Evolutionary conservation across 64 coral and sea anemone species (phyloP), one percentile per base, ranked within the genome.

Genomic region (Trachythela sp.): DNA sequence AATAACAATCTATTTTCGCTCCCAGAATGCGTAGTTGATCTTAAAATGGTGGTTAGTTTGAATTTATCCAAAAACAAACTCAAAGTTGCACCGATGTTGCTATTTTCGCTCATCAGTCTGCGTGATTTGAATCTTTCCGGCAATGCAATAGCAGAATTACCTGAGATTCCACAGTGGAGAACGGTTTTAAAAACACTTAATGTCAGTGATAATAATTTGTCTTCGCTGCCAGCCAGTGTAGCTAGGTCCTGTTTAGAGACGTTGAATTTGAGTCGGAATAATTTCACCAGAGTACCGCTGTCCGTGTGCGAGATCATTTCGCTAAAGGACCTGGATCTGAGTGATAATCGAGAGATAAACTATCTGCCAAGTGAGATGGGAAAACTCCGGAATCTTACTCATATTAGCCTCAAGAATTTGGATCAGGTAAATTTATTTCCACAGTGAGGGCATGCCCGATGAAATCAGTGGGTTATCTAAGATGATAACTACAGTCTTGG

Each of bases 331-430:
- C 64, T 98, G 39, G 93, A 98, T 48, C 88, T 98, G 83, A 94
- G 93, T 26, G 93, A 89, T n/a, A 98, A 98, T 64, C 94, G 88
- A 1, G 92, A 89, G 48, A 36, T 98, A n/a, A 93, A 84, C 0
- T 91, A 93, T 67, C 89, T 98, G 13, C 95, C 95, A 7, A 36
- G 59, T 54, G 58, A 98, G 51, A 98, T 98, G 95, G 95, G 95
- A 70, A 92, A 84, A 67, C 70, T 98, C 22, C 92, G 43, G 37
- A 94, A 98, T 29, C 94, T 98, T 76, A 48, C 13, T 39, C 72
- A 48, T 40, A 43, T 98, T 15, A 94, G 51, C 24, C 72, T 97
- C 17, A 51, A 94, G 7, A 92, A 97, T 84, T 84, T 97, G 48
- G 95, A 97, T 72, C 95, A 97, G 95, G 95, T 98, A 42, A 84